These are phyloP conservation scores for Recurvirostra avosetta DNA, from an alignment of 2,113 vertebrate genomes.

Conservation along the genomic window DNA sequence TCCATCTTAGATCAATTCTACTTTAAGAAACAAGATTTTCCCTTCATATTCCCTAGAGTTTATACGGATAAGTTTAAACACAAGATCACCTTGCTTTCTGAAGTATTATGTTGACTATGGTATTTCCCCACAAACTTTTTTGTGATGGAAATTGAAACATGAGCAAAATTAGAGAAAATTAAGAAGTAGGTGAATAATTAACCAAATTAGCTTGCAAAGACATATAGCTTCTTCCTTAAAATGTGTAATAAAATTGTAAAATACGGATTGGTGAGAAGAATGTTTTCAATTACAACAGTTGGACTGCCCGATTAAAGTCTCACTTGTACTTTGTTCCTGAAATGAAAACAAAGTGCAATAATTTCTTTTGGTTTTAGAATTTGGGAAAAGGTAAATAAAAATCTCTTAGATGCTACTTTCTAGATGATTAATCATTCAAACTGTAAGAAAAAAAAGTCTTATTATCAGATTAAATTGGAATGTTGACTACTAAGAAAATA, in stretches of 20 bases:
- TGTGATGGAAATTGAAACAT: not conserved
- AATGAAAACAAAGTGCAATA: not conserved
- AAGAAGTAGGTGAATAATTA: not conserved
- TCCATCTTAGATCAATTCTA: not conserved
- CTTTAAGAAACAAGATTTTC: not conserved
- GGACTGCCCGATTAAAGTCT: not conserved
- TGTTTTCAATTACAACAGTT: not conserved
- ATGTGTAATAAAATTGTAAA: not conserved
- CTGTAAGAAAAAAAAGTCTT: no score
- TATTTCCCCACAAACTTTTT: not conserved
- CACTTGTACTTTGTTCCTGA: not conserved
- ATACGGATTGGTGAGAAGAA: not conserved
- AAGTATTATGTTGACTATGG: not conserved
- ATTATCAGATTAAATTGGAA: not conserved
- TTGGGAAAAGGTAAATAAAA: not conserved
- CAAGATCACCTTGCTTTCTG: not conserved
- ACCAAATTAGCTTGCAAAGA: not conserved
- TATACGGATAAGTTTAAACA: not conserved
- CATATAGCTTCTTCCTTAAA: not conserved
- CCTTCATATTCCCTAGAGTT: not conserved
- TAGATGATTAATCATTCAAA: not conserved
- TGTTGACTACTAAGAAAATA: not conserved
- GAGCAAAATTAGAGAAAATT: not conserved
- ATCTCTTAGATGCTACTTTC: not conserved
- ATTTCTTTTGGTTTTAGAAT: not conserved